Base-by-base conservation (phyloP, 2,797 vertebrate species). In the Neostethus bicornis region DNA sequence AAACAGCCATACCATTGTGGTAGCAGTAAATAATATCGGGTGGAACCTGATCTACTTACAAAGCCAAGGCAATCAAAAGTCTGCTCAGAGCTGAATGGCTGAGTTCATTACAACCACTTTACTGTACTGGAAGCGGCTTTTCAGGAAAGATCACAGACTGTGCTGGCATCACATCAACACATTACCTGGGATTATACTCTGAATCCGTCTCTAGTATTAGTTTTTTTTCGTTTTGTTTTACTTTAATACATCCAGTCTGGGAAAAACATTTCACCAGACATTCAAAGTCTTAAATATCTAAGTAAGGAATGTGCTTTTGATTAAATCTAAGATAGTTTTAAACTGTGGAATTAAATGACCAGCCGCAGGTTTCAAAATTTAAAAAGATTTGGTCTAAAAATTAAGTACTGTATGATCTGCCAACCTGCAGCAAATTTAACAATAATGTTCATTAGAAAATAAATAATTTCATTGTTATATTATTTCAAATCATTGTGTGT, bases 31-130 rank as follows among this genome's bases (percentile, higher is more conserved):
- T n/a, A n/a, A n/a, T 70, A 73, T 77, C 51, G 73, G 49, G 68
- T 75, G 75, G 61, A 84, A 81, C 71, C 71, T 71, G 65, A 86
- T 87, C 79, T 81, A 72, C 44, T 73, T 66, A 56, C 61, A 70
- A 65, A 73, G 61, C 51, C 50, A 72, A 75, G 60, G 70, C 71
- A 75, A 79, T 81, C 53, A 73, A 66, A n/a, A 77, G 83, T 71
- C 35, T 53, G 60, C 57, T 67, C 38, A 32, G 47, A 65, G 58
- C 69, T 70, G 60, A 80, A 83, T 71, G 71, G 70, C 65, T 61
- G 70, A 75, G 75, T 77, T 79, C 79, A 77, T 80, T 79, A 75
- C 66, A 73, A 20, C 67, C 76, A 64, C 55, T 83, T 76, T 21
- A 50, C 42, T 39, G 34, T 52, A 70, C 69, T 72, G 73, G 69